These are phyloP conservation scores for Brachypalpus laphriformis DNA, from an alignment of 2,888 invertebrate genomes.

Conservation along the genomic window DNA sequence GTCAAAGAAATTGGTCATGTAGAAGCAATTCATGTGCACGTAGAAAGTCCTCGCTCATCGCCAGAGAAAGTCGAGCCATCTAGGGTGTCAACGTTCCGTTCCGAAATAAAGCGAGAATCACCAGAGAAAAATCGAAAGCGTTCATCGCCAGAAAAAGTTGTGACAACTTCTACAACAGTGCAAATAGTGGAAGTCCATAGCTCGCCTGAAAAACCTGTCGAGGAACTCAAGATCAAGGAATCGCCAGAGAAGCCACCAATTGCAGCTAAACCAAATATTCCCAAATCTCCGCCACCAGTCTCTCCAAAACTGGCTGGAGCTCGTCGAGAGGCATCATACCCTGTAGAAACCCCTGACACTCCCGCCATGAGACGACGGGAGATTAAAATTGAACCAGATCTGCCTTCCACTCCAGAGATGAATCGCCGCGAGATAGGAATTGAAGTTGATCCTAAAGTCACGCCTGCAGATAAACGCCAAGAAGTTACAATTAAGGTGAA, in stretches of 20 bases:
- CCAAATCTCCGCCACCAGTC: slow-evolving; percentile 36
- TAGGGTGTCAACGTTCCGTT: slow-evolving; percentile 38
- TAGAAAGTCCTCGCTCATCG: slow-evolving; percentile 72
- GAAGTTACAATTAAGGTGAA: slow-evolving; percentile 31
- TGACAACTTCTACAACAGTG: not conserved
- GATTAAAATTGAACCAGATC: slow-evolving; percentile 40
- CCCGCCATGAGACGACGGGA: slow-evolving; percentile 62
- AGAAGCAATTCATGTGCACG: slow-evolving; percentile 76
- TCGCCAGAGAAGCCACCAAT: slow-evolving; percentile 51
- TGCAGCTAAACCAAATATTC: slow-evolving; percentile 60
- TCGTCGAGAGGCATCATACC: slow-evolving; percentile 3
- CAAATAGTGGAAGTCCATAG: slow-evolving; percentile 20
- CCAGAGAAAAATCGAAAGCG: slow-evolving; percentile 4
- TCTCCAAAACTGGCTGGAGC: slow-evolving; percentile 16
- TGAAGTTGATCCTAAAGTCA: slow-evolving; percentile 1
- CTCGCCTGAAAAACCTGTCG: not conserved
- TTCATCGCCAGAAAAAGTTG: not conserved
- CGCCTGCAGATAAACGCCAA: slow-evolving; percentile 5
- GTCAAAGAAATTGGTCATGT: slow-evolving; percentile 75
- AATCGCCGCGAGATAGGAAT: slow-evolving; percentile 37
- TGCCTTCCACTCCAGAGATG: slow-evolving; percentile 39
- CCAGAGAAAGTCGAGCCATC: slow-evolving; percentile 52
- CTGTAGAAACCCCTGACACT: slow-evolving; percentile 44
- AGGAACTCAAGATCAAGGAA: slow-evolving; percentile 39
- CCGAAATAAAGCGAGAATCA: slow-evolving; percentile 10